phyloP scores from a whole-genome alignment of 2,113 vertebrate genomes.

The Australoheros scitulus region DNA sequence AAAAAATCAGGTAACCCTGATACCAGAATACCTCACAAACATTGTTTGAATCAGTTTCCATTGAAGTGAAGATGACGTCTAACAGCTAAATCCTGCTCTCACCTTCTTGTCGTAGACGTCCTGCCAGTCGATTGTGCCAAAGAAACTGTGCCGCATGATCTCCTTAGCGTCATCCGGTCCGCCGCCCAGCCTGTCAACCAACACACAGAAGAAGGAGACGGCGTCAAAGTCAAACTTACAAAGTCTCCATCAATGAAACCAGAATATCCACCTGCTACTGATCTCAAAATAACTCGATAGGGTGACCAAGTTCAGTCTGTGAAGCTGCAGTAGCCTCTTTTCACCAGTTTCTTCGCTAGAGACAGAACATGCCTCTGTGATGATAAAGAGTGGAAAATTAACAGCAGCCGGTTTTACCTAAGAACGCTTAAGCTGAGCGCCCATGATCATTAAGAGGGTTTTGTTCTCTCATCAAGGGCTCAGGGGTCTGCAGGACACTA shows the following conservation, averaged over 20 bases:
- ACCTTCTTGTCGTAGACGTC: constrained; percentile 98
- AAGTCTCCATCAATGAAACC: constrained; percentile 58
- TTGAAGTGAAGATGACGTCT: constrained; percentile 18
- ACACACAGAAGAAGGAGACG: background rate
- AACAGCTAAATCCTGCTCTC: constrained; percentile 46
- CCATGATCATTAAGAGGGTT: background rate
- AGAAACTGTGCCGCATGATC: constrained; percentile 97
- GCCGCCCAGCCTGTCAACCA: constrained; percentile 86
- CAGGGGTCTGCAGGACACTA: background rate
- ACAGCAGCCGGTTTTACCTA: constrained; percentile 14
- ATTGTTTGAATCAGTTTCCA: constrained; percentile 3
- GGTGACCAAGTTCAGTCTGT: constrained; percentile 54
- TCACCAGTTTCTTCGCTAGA: constrained; percentile 11
- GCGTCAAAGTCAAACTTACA: constrained; percentile 32
- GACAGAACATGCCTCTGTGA: constrained; percentile 32
- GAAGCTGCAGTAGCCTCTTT: constrained; percentile 41
- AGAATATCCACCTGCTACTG: constrained; percentile 64
- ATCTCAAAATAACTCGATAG: constrained; percentile 52
- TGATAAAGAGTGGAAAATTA: constrained; percentile 21
- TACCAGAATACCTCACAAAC: constrained; percentile 47
- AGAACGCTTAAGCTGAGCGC: background rate
- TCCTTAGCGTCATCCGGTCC: constrained; percentile 96
- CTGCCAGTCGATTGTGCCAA: constrained; percentile 92
- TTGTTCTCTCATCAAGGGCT: background rate
- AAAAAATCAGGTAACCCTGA: constrained; percentile 49